phyloP scores from a whole-genome alignment of 2,888 invertebrate species.

The Ectobius pallidus region DNA sequence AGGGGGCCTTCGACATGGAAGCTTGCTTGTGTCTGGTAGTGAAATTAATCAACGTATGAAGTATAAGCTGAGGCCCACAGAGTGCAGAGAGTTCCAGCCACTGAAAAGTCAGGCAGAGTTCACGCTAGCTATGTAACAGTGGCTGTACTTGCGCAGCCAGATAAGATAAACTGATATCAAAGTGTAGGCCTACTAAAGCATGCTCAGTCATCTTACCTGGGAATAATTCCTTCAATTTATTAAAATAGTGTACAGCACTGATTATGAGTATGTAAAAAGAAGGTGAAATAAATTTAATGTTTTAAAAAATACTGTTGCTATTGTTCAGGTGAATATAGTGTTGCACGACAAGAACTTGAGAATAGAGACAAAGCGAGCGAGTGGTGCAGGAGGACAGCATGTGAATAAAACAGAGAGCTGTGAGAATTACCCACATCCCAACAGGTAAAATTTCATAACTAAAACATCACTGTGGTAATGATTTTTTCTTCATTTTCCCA shows the following conservation, averaged over 20 bases:
- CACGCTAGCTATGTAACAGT: conserved; percentile 96
- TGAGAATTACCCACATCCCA: conserved; percentile 88
- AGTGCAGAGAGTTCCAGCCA: conserved; percentile 92
- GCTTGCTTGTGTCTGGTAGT: conserved; percentile 67
- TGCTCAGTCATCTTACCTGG: no score
- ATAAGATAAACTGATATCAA: conserved; percentile 66
- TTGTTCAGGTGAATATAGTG: conserved; percentile 68
- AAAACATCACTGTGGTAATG: no score
- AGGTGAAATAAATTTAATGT: no score
- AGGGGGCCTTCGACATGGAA: conserved; percentile 75
- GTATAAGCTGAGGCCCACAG: conserved; percentile 94
- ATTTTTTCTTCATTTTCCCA: no score
- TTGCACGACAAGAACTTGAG: conserved; percentile 77
- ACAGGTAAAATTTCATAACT: no score
- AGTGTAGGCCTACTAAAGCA: no score
- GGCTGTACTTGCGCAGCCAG: conserved; percentile 83
- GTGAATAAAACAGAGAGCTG: conserved; percentile 97
- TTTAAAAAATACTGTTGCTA: no score
- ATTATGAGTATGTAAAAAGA: no score
- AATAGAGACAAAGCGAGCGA: conserved; percentile 86
- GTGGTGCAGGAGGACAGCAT: conserved; percentile 95
- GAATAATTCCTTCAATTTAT: no score
- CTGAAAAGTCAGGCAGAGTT: conserved; percentile 86
- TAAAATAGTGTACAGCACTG: no score
- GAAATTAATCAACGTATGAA: conserved; percentile 70